A percentile compares a stretch with the other conserved stretches of the same genome.
Conservation (phyloP, 2,797 vertebrate species). For the Labeo calbasu region DNA sequence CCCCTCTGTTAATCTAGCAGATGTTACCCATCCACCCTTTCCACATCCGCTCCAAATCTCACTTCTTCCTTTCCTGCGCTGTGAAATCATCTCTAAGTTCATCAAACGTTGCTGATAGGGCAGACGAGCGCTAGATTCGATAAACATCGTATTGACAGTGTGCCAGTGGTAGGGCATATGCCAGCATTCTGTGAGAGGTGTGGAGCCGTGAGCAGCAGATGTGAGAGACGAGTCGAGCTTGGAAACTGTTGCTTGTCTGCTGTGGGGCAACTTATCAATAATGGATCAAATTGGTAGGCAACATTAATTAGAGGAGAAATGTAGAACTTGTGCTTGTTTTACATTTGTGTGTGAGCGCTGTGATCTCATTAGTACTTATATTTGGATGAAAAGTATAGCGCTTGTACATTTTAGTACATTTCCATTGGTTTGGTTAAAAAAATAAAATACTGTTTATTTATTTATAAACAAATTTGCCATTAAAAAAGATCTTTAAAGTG, state of each 20-base stretch:
- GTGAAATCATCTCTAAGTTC: slow-evolving; percentile 31
- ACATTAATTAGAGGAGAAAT: slow-evolving; percentile 71
- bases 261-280: slow-evolving; percentile 66
- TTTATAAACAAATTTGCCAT: background rate
- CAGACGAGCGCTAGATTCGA: slow-evolving; percentile 32
- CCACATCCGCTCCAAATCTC: slow-evolving; percentile 8
- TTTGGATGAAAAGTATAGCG: background rate
- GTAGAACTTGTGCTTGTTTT: slow-evolving; percentile 66
- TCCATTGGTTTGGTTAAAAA: background rate
- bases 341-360: slow-evolving; percentile 8
- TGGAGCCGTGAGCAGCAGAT: slow-evolving; percentile 28
- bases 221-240: slow-evolving; percentile 26
- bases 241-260: slow-evolving; percentile 44
- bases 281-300: slow-evolving; percentile 67
- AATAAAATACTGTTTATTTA: too few species aligned
- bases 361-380: slow-evolving; percentile 40
- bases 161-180: slow-evolving; percentile 39
- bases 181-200: background rate
- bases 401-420: background rate
- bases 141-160: slow-evolving; percentile 40
- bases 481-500: background rate
- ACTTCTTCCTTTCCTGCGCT: slow-evolving; percentile 6
- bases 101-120: slow-evolving; percentile 33
- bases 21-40: slow-evolving; percentile 33
- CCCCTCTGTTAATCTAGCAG: slow-evolving; percentile 31